A percentile compares a stretch with the other conserved stretches of the same genome.
phyloP scores from a whole-genome alignment of 30 jellyfish, hydroid and myxozoan genomes.

The Catostylus mosaicus region DNA sequence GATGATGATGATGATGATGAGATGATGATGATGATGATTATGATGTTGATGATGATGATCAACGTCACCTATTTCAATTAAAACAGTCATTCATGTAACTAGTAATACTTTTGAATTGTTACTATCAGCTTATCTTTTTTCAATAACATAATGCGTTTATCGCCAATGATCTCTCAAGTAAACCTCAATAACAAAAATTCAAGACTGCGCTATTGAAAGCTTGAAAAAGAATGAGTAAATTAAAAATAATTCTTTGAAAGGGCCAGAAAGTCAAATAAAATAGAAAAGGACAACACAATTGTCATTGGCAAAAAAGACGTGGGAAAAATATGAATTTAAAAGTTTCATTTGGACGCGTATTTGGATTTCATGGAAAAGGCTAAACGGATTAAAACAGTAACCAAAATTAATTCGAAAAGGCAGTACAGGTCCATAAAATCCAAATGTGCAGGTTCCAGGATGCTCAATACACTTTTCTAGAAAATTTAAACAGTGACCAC shows the following conservation, averaged over 20 bases:
- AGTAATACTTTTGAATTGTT: no score
- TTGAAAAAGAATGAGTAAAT: not conserved
- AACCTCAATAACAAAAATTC: conserved; percentile 7
- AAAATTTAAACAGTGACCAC: no score
- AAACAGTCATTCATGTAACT: no score
- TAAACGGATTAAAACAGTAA: not conserved
- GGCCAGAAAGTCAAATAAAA: not conserved
- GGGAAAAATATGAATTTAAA: conserved; percentile 4
- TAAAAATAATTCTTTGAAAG: not conserved
- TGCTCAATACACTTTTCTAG: no score
- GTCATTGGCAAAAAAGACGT: not conserved
- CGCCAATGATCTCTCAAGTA: not conserved
- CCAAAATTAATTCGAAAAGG: not conserved
- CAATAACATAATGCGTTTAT: not conserved
- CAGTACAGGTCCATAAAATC: no score
- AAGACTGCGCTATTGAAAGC: not conserved
- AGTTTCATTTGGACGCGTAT: no score
- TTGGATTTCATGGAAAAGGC: not conserved
- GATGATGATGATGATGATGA: not conserved
- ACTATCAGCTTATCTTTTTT: not conserved
- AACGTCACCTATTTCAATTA: no score
- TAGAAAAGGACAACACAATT: conserved; percentile 1
- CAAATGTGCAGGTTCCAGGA: no score
- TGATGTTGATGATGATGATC: no score
- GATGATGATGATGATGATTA: no score